phyloP scores from a whole-genome alignment of 1,140 invertebrate genomes.

The Saccostrea cuccullata region DNA sequence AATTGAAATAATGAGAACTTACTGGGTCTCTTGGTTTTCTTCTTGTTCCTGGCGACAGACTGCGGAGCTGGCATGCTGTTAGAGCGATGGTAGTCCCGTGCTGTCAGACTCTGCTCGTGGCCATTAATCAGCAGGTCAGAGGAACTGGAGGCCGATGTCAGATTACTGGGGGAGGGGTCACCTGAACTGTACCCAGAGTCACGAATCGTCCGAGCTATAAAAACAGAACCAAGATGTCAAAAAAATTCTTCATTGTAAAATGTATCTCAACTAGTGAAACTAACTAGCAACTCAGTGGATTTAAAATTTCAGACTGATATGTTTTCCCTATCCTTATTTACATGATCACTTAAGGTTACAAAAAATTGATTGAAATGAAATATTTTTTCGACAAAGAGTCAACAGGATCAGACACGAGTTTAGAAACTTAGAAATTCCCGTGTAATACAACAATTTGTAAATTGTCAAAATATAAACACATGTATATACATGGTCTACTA shows the following conservation, averaged over 20 bases:
- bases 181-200: conserved; percentile 76
- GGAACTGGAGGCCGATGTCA: conserved; percentile 42
- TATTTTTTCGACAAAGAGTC: too few species aligned
- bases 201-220: conserved; percentile 62
- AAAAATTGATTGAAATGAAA: too few species aligned
- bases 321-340: too few species aligned
- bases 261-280: too few species aligned
- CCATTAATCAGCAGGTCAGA: conserved; percentile 47
- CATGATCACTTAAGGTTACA: too few species aligned
- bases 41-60: conserved; percentile 42
- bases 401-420: too few species aligned
- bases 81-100: conserved; percentile 56
- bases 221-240: not conserved
- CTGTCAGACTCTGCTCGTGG: conserved; percentile 50
- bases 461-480: too few species aligned
- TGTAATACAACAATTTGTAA: too few species aligned
- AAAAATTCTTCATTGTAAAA: not conserved
- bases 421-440: too few species aligned
- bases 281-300: not conserved
- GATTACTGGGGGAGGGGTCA: conserved; percentile 73
- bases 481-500: too few species aligned
- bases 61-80: conserved; percentile 56
- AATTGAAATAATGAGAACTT: conserved; percentile 31
- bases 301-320: too few species aligned
- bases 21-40: conserved; percentile 66